Evolutionary conservation across 2,113 vertebrate genomes (phyloP).

Genomic region (Colinus virginianus): DNA sequence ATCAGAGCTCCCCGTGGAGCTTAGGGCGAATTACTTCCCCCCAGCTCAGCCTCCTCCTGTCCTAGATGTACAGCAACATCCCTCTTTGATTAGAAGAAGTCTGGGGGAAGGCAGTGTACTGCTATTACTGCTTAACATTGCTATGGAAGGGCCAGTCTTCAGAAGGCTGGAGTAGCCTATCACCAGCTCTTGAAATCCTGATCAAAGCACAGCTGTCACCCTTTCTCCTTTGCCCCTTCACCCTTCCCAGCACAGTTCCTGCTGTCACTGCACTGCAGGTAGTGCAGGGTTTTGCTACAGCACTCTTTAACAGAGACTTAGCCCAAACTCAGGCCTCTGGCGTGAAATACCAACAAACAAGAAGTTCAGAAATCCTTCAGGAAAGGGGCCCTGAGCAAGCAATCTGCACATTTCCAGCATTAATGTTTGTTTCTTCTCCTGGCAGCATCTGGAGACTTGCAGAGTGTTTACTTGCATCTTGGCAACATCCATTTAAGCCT

Average conservation of each 20-base stretch:
- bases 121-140: neutral
- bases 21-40: neutral
- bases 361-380: neutral
- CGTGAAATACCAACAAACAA: neutral
- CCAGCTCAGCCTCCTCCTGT: neutral
- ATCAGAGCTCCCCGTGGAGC: neutral
- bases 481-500: slow-evolving; percentile 26
- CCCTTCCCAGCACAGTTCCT: neutral
- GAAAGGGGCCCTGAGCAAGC: neutral
- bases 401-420: neutral
- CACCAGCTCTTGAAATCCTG: neutral
- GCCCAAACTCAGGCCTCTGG: neutral
- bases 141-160: neutral
- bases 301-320: fast-evolving
- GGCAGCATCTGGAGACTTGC: slow-evolving; percentile 21
- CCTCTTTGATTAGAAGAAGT: neutral
- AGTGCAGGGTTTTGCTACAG: neutral
- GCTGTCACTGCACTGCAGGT: neutral
- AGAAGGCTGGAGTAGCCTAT: fast-evolving
- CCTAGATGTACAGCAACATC: neutral
- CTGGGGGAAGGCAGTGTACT: neutral
- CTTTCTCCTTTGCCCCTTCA: neutral
- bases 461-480: neutral
- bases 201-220: neutral
- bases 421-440: neutral